Conservation (phyloP, 2,888 invertebrate species). For the Agrochola lota region DNA sequence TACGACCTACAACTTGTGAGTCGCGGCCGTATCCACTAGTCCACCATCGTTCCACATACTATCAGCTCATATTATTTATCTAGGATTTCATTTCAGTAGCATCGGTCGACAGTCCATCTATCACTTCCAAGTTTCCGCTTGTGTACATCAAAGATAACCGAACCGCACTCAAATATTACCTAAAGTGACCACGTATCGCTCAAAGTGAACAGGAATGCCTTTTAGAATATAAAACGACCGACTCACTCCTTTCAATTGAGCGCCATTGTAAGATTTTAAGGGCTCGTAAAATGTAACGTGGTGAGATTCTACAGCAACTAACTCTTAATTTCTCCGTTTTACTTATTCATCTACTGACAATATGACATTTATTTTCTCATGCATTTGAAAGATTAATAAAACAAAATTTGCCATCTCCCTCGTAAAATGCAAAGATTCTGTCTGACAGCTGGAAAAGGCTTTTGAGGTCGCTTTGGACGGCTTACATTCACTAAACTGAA, state of each 20-base stretch:
- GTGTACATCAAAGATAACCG: not conserved
- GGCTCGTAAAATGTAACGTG: not conserved
- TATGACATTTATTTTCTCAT: not conserved
- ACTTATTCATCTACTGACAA: too few species aligned
- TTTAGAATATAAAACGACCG: slow-evolving; percentile 13
- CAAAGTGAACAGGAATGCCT: slow-evolving; percentile 20
- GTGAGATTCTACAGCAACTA: not conserved
- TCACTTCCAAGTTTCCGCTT: not conserved
- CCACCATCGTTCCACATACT: not conserved
- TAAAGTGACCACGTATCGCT: slow-evolving; percentile 16
- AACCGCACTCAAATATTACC: slow-evolving; percentile 5
- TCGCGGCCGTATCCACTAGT: not conserved
- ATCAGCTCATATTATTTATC: too few species aligned
- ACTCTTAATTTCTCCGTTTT: not conserved
- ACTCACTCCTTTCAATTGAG: not conserved
- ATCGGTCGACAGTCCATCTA: not conserved
- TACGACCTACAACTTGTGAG: not conserved
- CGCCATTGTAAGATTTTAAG: not conserved
- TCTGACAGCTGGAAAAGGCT: not conserved
- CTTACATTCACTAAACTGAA: not conserved
- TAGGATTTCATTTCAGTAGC: too few species aligned
- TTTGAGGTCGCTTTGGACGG: not conserved
- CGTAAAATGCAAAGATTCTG: not conserved
- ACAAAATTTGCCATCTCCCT: not conserved
- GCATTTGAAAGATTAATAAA: not conserved